These are phyloP conservation scores for Montipora capricornis DNA, from an alignment of 64 coral and sea anemone species.

Conservation along the genomic window DNA sequence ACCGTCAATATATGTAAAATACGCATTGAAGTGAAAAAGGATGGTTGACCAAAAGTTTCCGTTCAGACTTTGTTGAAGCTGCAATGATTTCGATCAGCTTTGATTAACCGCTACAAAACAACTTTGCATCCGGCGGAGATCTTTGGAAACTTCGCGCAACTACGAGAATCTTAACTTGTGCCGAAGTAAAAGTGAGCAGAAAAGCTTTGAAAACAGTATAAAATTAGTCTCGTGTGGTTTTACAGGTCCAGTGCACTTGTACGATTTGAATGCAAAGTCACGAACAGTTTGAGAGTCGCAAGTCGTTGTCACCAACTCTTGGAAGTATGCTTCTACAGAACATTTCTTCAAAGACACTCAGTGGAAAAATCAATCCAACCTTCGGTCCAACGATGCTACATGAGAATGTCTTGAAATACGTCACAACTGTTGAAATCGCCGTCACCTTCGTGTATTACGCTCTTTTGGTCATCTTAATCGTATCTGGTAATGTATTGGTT, in stretches of 20 bases:
- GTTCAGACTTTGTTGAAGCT: neutral
- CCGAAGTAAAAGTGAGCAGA: neutral
- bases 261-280: neutral
- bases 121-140: neutral
- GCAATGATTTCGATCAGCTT: neutral
- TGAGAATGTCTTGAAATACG: neutral
- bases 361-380: neutral
- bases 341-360: neutral
- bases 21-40: neutral
- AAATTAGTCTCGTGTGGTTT: neutral
- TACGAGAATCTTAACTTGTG: neutral
- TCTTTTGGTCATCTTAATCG: constrained; percentile 36
- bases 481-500: constrained; percentile 73
- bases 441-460: constrained; percentile 27
- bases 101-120: neutral
- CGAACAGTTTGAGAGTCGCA: neutral
- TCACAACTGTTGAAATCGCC: constrained; percentile 13
- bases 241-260: neutral
- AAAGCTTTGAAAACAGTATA: neutral
- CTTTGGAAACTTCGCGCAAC: neutral
- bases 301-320: neutral
- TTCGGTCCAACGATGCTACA: neutral
- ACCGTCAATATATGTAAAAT: neutral
- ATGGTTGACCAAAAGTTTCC: neutral
- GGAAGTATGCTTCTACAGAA: neutral